These are phyloP conservation scores for Hemicrepidius hirtus DNA, from an alignment of 2,888 invertebrate genomes.

Conservation along the genomic window DNA sequence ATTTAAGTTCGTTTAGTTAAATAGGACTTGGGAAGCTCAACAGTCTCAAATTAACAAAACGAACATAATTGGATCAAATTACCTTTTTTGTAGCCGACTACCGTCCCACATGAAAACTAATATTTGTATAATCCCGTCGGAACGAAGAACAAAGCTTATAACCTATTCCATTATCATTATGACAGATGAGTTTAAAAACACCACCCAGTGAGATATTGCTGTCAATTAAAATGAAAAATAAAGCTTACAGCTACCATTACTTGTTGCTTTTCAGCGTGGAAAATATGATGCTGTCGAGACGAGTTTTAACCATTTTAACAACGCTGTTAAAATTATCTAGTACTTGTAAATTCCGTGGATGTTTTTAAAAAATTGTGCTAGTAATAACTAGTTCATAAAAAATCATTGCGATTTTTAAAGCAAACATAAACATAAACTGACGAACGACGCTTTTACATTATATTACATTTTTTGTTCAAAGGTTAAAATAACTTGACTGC, in stretches of 20 bases:
- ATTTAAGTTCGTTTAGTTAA: background rate
- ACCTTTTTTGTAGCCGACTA: conserved; percentile 13
- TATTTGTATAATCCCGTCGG: conserved; percentile 26
- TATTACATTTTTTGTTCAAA: too few relatives aligned
- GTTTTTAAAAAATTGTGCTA: too few relatives aligned
- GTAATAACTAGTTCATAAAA: too few relatives aligned
- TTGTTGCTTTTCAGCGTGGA: conserved; percentile 16
- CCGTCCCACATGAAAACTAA: conserved; percentile 22
- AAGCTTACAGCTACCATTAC: conserved; percentile 27
- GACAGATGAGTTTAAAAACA: conserved; percentile 33
- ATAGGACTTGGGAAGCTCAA: too few relatives aligned
- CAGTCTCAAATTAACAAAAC: conserved; percentile 1
- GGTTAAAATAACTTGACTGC: too few relatives aligned
- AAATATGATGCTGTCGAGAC: background rate
- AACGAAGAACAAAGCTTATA: conserved; percentile 21
- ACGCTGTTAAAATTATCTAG: background rate
- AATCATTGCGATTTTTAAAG: too few relatives aligned
- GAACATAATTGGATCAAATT: conserved; percentile 19
- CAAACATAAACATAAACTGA: too few relatives aligned
- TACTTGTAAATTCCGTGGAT: too few relatives aligned
- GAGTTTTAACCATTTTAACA: conserved; percentile 2
- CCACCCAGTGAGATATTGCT: conserved; percentile 35
- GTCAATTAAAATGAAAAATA: conserved; percentile 44
- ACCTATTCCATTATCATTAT: conserved; percentile 27
- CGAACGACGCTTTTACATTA: too few relatives aligned